Percentiles rank a stretch among this genome's conserved stretches.
Conservation (phyloP, 2,888 invertebrate genomes). For the Drosophila leonis region DNA sequence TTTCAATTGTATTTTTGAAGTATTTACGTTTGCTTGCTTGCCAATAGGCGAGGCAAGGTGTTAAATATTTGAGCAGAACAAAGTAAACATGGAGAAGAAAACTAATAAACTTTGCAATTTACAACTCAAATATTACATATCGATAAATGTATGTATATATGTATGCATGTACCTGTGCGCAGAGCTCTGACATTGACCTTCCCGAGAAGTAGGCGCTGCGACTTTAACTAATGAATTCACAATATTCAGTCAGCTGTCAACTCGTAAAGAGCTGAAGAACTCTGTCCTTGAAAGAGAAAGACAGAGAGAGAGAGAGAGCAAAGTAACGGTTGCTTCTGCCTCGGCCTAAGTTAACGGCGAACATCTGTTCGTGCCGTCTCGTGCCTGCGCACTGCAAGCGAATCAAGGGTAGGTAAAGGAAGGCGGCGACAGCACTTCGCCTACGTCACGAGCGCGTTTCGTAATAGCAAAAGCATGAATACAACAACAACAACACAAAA, state of each 20-base stretch:
- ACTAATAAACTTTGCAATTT: slow-evolving; percentile 3
- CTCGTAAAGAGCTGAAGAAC: not conserved
- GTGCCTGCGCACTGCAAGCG: slow-evolving; percentile 46
- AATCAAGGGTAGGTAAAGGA: slow-evolving; percentile 8
- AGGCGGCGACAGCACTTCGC: slow-evolving; percentile 10
- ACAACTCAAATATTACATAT: slow-evolving; percentile 18
- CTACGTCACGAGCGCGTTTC: slow-evolving; percentile 55
- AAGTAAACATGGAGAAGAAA: slow-evolving; percentile 1
- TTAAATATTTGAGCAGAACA: slow-evolving; percentile 10
- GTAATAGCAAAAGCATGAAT: slow-evolving; percentile 45
- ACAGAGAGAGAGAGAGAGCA: not conserved
- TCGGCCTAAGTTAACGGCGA: slow-evolving; percentile 21
- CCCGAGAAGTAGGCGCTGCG: not conserved
- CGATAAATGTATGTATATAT: not conserved
- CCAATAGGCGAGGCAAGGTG: not conserved
- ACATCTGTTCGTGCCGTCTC: slow-evolving; percentile 39
- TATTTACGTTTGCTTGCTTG: slow-evolving; percentile 10
- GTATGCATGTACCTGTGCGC: not conserved
- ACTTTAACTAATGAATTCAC: slow-evolving; percentile 27
- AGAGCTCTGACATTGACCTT: slow-evolving; percentile 53
- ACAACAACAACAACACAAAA: no score
- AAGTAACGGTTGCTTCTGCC: slow-evolving; percentile 17
- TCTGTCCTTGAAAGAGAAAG: slow-evolving; percentile 39
- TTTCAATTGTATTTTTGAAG: slow-evolving; percentile 6
- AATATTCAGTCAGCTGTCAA: slow-evolving; percentile 43